Base-by-base conservation (phyloP, 2,113 vertebrate species). In the Amia ocellicauda region DNA sequence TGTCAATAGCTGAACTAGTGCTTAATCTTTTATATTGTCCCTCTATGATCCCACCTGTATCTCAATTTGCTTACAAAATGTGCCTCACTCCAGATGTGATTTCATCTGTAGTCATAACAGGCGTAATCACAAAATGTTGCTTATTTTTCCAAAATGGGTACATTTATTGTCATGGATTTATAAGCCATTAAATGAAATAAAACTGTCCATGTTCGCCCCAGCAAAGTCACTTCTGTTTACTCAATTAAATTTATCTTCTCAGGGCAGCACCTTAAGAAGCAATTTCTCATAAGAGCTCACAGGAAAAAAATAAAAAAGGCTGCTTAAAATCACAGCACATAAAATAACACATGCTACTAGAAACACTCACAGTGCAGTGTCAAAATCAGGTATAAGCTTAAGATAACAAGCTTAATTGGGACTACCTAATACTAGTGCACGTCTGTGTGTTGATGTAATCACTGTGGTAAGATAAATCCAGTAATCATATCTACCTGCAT, bases 181-280 rank as follows among this genome's bases (percentile, higher is more conserved):
- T 41, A 60, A 51, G 52, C 53, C 69, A 49, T 62, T 64, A 63
- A 71, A 71, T 47, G 58, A 72, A 66, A 61, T 77, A 74, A 79
- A 76, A 73, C 55, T 69, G 69, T 56, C 69, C 31, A 36, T 36
- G 31, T 36, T 7, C 31, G 31, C 31, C 31, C 47, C 24, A 49
- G 66, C 63, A 68, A 69, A 78, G 66, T 70, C 70, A 69, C 67
- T 68, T 76, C 75, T 55, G 65, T 79, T 81, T 81, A 75, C 74
- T 73, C 69, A 73, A 78, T 72, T 62, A 74, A 62, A 80, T 80
- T 67, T 74, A 80, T 80, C 71, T 74, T 50, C 58, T 70, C 28
- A 62, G 64, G 50, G 57, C 31, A 45, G 36, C 7, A 16, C 63
- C 61, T 69, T 70, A 50, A 64, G 74, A 70, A 79, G 76, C 68